Evolutionary conservation across 2,888 invertebrate species (phyloP).

Genomic region (Dastarcus helophoroides): DNA sequence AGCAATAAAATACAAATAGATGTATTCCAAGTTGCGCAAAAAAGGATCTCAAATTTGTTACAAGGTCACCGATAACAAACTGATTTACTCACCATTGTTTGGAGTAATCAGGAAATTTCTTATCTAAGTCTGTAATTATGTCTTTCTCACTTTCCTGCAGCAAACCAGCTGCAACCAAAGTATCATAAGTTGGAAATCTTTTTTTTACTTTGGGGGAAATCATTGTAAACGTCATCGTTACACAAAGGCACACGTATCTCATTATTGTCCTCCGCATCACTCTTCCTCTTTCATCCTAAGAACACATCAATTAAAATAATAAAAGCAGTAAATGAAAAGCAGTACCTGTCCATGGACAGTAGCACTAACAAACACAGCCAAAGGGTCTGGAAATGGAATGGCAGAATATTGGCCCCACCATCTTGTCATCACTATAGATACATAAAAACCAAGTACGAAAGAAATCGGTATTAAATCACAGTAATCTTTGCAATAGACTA

Average conservation of each 20-base stretch:
- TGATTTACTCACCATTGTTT: slow-evolving; percentile 84
- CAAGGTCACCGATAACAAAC: too few relatives aligned
- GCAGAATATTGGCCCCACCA: slow-evolving; percentile 82
- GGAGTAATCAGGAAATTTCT: slow-evolving; percentile 71
- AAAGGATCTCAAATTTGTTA: too few relatives aligned
- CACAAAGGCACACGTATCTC: slow-evolving; percentile 72
- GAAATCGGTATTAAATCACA: slow-evolving; percentile 83
- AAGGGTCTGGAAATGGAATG: slow-evolving; percentile 80
- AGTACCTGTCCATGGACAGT: slow-evolving; percentile 68
- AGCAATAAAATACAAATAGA: too few relatives aligned
- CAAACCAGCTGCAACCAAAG: slow-evolving; percentile 76
- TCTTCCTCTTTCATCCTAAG: slow-evolving; percentile 67
- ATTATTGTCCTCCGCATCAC: slow-evolving; percentile 74
- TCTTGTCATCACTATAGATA: slow-evolving; percentile 81
- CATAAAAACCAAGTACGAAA: slow-evolving; percentile 90
- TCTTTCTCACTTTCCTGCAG: slow-evolving; percentile 68
- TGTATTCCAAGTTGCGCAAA: too few relatives aligned
- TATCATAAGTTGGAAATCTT: slow-evolving; percentile 71
- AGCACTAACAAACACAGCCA: slow-evolving; percentile 76
- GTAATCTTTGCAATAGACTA: slow-evolving; percentile 75
- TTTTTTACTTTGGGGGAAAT: slow-evolving; percentile 82
- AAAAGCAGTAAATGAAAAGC: slow-evolving; percentile 4
- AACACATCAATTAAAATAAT: slow-evolving; percentile 10
- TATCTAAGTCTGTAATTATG: slow-evolving; percentile 67
- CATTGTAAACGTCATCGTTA: slow-evolving; percentile 80